Evolutionary conservation across 2,888 invertebrate genomes (phyloP), one percentile per base, ranked within the genome.

Genomic region (Agriopis leucophaearia): DNA sequence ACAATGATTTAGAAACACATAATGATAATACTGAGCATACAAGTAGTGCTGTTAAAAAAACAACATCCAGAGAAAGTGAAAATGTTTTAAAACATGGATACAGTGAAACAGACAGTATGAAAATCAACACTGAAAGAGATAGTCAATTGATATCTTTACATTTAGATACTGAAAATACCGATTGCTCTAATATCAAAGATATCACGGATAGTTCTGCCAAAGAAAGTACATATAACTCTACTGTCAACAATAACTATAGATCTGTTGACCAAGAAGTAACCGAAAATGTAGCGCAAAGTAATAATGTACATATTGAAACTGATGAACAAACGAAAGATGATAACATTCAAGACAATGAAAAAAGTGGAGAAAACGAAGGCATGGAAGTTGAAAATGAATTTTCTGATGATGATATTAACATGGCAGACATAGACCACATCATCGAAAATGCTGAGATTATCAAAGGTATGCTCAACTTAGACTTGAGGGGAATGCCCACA

Each of bases 351-450:
- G n/a, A 45, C 45, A 16, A 42, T 58, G 48, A 61, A 47, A 55
- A 67, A 57, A 55, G 9, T 50, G 15, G 51, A 38, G 66, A 69
- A 66, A 71, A 38, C 52, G 74, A 78, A 51, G 18, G 52, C 38
- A 64, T 67, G 64, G 71, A 78, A n/a, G 62, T 64, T 59, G 83
- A 86, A 70, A 63, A 58, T 52, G 80, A 81, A 64, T 90, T 90
- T 71, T 87, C 88, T 50, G 89, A 91, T 75, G 84, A 90, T 78
- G 90, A 89, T 74, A 73, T 89, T 42, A 84, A 89, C 72, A 85
- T 89, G 77, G 88, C 87, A 51, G 88, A 92, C 70, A 88, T 92
- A 72, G 90, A 92, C 72, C 82, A 73, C 65, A 79, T 92, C 10
- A 89, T 90, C 69, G 87, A 89, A 84, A 88, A 86, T 78, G 88